Evolutionary conservation across 2,888 invertebrate genomes (phyloP), one percentile per base, ranked within the genome.

Genomic region (Pyralis farinalis): DNA sequence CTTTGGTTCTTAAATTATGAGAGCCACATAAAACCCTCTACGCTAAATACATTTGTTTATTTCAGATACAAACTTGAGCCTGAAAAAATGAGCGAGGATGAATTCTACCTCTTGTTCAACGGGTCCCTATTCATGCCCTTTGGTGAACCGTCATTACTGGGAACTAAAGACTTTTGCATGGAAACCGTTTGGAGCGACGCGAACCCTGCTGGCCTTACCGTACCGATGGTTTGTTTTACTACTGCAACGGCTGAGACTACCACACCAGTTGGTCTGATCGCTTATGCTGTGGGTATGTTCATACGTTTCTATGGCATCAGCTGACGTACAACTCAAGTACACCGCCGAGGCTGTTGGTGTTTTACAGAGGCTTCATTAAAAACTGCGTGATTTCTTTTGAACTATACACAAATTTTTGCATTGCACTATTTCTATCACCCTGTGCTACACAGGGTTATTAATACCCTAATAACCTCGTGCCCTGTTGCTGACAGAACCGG

Each of bases 91-190:
- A 75, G 70, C 43, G 70, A 77, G 20, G 92, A 92, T 46, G 90
- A 90, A 49, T 91, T 91, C 62, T 90, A 91, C 58, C 80, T 93
- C 25, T 65, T 92, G 47, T 62, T 81, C 16, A 92, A 92, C 51
- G 93, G 93, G 11, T 90, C 91, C 0, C 73, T 93, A 32, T 90
- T 90, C 51, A 85, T 87, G 9, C 91, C 91, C 0, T 80, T 71
- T 52, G 78, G 77, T 32, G 55, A 71, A 12, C 87, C 88, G 0
- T 64, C 66, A n/a, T 68, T 91, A 55, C 66, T 92, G 28, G 75
- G 76, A 7, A 88, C 89, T 1, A 80, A 80, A 38, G 89, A 91
- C 49, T 93, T 90, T 61, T 93, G 92, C 57, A 91, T 92, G 90
- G 92, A 93, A 58, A 73, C 90, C 0, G 89, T 91, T 51, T 89